phyloP scores from a whole-genome alignment of 92 coral and sea anemone species.

The Heteractis magnifica region DNA sequence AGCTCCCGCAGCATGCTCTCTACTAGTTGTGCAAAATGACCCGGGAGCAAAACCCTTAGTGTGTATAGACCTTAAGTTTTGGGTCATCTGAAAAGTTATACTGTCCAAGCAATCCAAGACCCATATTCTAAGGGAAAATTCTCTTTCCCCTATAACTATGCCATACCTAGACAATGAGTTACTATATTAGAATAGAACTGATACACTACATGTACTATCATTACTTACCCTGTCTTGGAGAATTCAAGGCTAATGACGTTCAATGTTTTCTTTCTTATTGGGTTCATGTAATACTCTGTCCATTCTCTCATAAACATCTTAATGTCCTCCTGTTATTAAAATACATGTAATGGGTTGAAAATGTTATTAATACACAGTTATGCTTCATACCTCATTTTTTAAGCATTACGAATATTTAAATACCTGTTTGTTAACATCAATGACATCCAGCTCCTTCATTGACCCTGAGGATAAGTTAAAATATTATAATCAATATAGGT shows the following conservation, averaged over 20 bases:
- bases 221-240: conserved; percentile 81
- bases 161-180: too few relatives aligned
- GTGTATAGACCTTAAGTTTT: too few relatives aligned
- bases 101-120: not conserved
- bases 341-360: not conserved
- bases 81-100: too few relatives aligned
- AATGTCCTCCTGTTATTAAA: conserved; percentile 66
- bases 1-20: too few relatives aligned
- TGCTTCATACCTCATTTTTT: too few relatives aligned
- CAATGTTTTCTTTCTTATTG: conserved; percentile 73
- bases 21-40: too few relatives aligned
- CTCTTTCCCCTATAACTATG: too few relatives aligned
- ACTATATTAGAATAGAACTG: too few relatives aligned
- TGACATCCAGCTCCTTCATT: conserved; percentile 90
- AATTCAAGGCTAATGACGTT: conserved; percentile 97
- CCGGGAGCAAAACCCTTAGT: too few relatives aligned
- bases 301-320: conserved; percentile 98
- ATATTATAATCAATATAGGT: not conserved
- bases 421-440: conserved; percentile 94
- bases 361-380: too few relatives aligned
- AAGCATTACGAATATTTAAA: not conserved
- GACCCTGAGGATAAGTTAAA: conserved; percentile 23
- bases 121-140: not conserved
- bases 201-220: not conserved
- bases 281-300: conserved; percentile 86